A percentile compares a stretch with the other conserved stretches of the same genome.
Evolutionary conservation across 1,140 invertebrate genomes (phyloP).

Genomic region (Heliconius hermathena): DNA sequence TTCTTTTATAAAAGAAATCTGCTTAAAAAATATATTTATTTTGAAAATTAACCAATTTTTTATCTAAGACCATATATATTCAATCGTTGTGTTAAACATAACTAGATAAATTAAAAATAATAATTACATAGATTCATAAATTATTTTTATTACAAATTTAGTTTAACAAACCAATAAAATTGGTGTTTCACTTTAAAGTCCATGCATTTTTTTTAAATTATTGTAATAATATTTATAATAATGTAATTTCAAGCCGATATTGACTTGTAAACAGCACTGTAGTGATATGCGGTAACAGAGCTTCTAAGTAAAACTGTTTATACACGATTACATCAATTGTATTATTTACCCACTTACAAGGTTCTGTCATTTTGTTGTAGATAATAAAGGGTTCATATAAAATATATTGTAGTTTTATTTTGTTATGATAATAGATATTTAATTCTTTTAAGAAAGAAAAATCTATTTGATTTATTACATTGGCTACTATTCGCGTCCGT

Average conservation of each 20-base stretch:
- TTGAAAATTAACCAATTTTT: too few species aligned
- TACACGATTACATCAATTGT: constrained; percentile 63
- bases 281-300: constrained; percentile 78
- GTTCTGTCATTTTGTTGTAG: constrained; percentile 76
- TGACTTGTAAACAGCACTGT: constrained; percentile 71
- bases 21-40: too few species aligned
- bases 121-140: background rate
- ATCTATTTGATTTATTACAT: too few species aligned
- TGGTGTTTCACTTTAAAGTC: background rate
- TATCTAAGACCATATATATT: too few species aligned
- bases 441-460: too few species aligned
- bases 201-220: background rate
- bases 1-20: too few species aligned
- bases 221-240: background rate
- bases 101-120: too few species aligned
- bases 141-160: background rate
- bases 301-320: constrained; percentile 76
- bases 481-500: too few species aligned
- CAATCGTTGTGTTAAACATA: too few species aligned
- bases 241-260: constrained; percentile 63
- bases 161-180: background rate
- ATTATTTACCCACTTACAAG: constrained; percentile 57
- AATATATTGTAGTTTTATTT: constrained; percentile 50
- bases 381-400: constrained; percentile 75
- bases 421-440: background rate